Base-by-base conservation (phyloP, 2,113 vertebrate species). In the Mola mola region DNA sequence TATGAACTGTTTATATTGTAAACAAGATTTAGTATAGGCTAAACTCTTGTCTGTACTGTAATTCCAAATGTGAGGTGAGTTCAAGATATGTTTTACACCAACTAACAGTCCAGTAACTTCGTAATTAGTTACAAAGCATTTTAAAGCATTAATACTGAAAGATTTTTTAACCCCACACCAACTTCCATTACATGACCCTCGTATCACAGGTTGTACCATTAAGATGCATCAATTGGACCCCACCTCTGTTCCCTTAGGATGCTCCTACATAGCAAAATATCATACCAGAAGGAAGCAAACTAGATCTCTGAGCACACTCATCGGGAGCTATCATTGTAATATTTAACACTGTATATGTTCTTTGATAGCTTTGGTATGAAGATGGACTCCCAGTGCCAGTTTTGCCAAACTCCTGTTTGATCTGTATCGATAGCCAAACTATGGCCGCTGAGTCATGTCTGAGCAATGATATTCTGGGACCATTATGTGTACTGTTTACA, bases 391-490 rank as follows among this genome's bases (percentile, higher is more conserved):
- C 13, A 16, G 22, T 12, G 21, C 13, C 33, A 2, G 12, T 58
- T 70, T 79, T 64, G 43, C 76, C 65, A 47, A 72, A 66, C 51
- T 75, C 62, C 19, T 81, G 58, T 67, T 33, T 77, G 81, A 82
- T 63, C 25, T 66, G 8, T 24, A 34, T 21, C 8, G 31, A 62
- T 38, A 72, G 79, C 76, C 76, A 84, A 75, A 77, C 81, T 59
- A 75, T 81, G 81, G 76, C 79, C 53, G 36, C 19, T 40, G 64
- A 66, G 74, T 70, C 81, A 84, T 73, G 69, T 79, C 74, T 85
- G 79, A 56, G 71, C 76, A 20, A 47, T 26, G 28, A 6, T 26
- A 67, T 20, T 40, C 29, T 48, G 46, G 43, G 36, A 66, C 34
- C 44, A 22, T 17, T 38, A 47, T 42, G 61, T 55, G 29, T 11